Conservation (phyloP, 2,797 vertebrate genomes). For the Characodon lateralis region DNA sequence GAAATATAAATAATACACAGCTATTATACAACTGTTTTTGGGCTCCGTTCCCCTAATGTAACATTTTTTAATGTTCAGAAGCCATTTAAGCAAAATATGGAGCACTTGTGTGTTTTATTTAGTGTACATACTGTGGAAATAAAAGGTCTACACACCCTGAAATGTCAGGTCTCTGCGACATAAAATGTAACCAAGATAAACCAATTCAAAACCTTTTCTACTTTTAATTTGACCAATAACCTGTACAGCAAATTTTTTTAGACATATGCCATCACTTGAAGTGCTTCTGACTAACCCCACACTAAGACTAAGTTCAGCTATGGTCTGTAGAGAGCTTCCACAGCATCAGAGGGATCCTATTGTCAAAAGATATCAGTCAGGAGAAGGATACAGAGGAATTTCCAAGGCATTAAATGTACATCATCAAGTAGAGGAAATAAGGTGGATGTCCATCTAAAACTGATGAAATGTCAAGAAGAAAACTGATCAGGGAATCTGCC, state of each 20-base stretch:
- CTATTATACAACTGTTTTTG: neutral
- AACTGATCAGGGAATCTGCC: neutral
- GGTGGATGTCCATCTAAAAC: neutral
- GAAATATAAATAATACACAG: slow-evolving; percentile 1
- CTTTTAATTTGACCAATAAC: neutral
- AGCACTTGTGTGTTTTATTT: neutral
- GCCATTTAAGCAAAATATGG: neutral
- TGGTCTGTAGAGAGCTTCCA: too few relatives aligned
- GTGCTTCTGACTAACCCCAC: neutral
- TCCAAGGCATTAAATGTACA: neutral
- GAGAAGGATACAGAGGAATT: neutral
- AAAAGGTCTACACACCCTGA: neutral
- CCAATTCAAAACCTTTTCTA: neutral
- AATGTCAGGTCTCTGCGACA: neutral
- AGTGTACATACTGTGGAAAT: neutral
- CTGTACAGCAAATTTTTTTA: neutral
- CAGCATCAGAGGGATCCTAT: too few relatives aligned
- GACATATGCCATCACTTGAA: neutral
- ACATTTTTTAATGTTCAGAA: neutral
- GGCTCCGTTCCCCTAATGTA: neutral
- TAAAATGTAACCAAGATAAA: neutral
- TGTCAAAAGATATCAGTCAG: too few relatives aligned
- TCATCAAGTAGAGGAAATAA: neutral
- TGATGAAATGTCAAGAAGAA: neutral
- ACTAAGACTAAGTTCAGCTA: too few relatives aligned